Conservation (phyloP, 37 sponge, comb jelly and placozoan genomes). For the Aplysina aerophoba region DNA sequence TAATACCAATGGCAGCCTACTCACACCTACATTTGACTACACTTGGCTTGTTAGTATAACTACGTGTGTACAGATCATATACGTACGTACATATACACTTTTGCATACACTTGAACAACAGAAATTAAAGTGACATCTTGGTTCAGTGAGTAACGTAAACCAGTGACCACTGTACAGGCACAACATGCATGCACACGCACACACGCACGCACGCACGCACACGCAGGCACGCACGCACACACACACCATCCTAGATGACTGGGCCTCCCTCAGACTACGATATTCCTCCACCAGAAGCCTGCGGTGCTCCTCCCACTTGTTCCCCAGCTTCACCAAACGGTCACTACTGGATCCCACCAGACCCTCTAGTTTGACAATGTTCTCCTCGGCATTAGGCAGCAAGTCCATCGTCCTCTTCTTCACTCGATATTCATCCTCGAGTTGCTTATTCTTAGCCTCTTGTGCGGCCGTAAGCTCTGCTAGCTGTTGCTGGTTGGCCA, state of each 20-base stretch:
- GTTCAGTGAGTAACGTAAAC: no score
- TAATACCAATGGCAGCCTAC: no score
- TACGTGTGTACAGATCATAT: no score
- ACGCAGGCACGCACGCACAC: neutral
- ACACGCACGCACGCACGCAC: neutral
- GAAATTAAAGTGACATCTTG: no score
- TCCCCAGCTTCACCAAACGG: conserved; percentile 68
- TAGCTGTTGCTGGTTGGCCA: conserved; percentile 35
- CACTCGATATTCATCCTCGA: conserved; percentile 76
- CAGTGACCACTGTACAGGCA: no score
- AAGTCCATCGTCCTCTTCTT: conserved; percentile 85
- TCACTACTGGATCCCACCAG: conserved; percentile 76
- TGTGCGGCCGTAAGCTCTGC: neutral
- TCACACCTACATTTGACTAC: no score
- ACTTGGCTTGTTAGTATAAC: no score
- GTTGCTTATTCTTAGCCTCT: conserved; percentile 62
- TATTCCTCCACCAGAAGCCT: conserved; percentile 63
- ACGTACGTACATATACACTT: no score
- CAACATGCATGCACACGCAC: neutral
- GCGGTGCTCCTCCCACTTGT: conserved; percentile 80
- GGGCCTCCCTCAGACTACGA: conserved; percentile 65
- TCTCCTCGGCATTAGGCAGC: conserved; percentile 88
- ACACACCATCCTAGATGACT: conserved; percentile 6
- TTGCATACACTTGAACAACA: no score
- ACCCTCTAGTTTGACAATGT: conserved; percentile 76